Evolutionary conservation across 2,113 vertebrate species (phyloP).

Genomic region (Paramisgurnus dabryanus): DNA sequence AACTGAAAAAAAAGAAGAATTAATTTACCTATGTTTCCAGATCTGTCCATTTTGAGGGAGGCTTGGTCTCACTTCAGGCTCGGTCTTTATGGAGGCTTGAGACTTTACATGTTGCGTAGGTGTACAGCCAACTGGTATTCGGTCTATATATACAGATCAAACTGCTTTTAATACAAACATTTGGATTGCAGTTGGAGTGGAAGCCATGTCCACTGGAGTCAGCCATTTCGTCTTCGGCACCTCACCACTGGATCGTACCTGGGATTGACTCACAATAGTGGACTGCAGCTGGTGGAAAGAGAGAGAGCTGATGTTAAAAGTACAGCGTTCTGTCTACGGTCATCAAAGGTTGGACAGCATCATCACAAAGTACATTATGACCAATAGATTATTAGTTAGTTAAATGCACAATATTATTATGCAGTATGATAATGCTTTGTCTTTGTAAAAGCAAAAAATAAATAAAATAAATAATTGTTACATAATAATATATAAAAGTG

Average conservation of each 20-base stretch:
- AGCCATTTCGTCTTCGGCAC: conserved; percentile 88
- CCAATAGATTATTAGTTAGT: not conserved
- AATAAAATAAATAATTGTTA: no score
- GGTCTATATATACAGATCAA: no score
- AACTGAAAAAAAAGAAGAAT: not conserved
- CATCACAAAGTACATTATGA: not conserved
- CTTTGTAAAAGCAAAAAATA: no score
- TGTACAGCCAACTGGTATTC: conserved; percentile 49
- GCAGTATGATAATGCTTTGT: no score
- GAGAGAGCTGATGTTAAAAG: conserved; percentile 87
- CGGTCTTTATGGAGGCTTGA: conserved; percentile 94
- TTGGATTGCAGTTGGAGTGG: conserved; percentile 85
- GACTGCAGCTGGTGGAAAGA: conserved; percentile 85
- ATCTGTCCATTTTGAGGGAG: conserved; percentile 88
- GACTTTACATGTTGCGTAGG: conserved; percentile 92
- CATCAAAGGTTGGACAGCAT: conserved; percentile 84
- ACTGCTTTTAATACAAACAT: not conserved
- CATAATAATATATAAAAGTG: no score
- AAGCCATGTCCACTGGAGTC: conserved; percentile 89
- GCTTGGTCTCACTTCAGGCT: conserved; percentile 85
- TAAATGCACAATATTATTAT: no score
- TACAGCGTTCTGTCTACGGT: conserved; percentile 88
- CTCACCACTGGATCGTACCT: conserved; percentile 92
- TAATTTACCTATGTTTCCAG: conserved; percentile 68
- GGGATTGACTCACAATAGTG: conserved; percentile 85